A percentile compares a stretch with the other conserved stretches of the same genome.
Conservation (phyloP, 2,797 vertebrate genomes). For the Crocodylus rhombifer region DNA sequence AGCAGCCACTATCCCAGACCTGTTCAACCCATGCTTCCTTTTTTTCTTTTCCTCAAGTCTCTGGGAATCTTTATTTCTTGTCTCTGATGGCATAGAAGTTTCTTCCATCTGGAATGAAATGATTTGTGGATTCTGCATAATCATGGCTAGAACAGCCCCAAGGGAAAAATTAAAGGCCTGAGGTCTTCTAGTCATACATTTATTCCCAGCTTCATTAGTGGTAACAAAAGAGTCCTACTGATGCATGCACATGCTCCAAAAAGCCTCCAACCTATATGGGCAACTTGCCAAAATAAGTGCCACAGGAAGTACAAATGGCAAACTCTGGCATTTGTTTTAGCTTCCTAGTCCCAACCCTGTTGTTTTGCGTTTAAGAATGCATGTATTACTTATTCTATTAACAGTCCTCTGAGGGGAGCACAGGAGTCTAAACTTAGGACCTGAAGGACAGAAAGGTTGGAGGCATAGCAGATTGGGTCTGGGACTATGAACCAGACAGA, state of each 20-base stretch:
- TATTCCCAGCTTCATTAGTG: accelerated
- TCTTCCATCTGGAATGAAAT: too few species aligned
- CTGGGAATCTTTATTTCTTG: not conserved
- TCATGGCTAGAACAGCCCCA: not conserved
- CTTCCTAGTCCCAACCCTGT: not conserved
- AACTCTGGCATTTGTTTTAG: not conserved
- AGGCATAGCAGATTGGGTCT: not conserved
- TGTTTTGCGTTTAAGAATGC: not conserved
- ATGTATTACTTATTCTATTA: not conserved
- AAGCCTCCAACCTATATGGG: not conserved
- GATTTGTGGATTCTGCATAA: not conserved
- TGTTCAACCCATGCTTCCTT: accelerated
- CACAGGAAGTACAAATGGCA: not conserved
- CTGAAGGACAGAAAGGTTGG: not conserved
- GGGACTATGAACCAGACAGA: not conserved
- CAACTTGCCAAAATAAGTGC: not conserved
- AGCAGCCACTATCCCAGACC: too few species aligned
- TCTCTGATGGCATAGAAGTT: not conserved
- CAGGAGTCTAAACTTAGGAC: not conserved
- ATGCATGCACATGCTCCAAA: not conserved
- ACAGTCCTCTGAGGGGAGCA: not conserved
- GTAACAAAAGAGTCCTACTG: not conserved
- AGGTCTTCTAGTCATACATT: not conserved
- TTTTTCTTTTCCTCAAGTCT: accelerated
- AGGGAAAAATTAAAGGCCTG: not conserved